Conservation (phyloP, 2,113 vertebrate species). For the Triplophysa dalaica region DNA sequence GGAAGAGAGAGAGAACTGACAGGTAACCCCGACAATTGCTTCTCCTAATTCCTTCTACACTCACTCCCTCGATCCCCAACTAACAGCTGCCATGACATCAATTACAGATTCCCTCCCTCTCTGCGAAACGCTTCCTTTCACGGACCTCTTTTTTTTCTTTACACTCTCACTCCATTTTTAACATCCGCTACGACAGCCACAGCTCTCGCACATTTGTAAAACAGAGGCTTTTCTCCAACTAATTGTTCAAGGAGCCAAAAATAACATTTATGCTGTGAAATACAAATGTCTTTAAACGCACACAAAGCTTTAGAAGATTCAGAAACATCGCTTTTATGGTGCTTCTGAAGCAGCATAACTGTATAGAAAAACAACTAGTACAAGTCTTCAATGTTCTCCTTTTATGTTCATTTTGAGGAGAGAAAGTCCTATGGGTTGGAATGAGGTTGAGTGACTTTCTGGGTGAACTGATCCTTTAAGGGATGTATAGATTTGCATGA, state of each 20-base stretch:
- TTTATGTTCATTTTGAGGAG: too few relatives aligned
- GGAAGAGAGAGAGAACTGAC: slow-evolving; percentile 6
- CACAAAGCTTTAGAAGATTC: too few relatives aligned
- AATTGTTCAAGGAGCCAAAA: background rate
- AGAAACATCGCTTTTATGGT: too few relatives aligned
- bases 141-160: slow-evolving; percentile 30
- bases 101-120: slow-evolving; percentile 33
- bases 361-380: too few relatives aligned
- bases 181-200: background rate
- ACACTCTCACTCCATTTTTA: slow-evolving; percentile 41
- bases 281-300: too few relatives aligned
- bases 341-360: too few relatives aligned
- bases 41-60: background rate
- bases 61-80: background rate
- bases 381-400: too few relatives aligned
- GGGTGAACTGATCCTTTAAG: too few relatives aligned
- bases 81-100: slow-evolving; percentile 45
- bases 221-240: slow-evolving; percentile 8
- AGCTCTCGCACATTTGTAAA: slow-evolving; percentile 23
- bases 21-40: slow-evolving; percentile 11
- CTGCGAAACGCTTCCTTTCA: slow-evolving; percentile 20
- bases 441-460: too few relatives aligned
- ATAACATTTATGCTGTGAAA: too few relatives aligned
- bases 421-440: too few relatives aligned
- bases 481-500: too few relatives aligned